Base-by-base conservation (phyloP, 2,888 invertebrate species). In the Leucania comma region DNA sequence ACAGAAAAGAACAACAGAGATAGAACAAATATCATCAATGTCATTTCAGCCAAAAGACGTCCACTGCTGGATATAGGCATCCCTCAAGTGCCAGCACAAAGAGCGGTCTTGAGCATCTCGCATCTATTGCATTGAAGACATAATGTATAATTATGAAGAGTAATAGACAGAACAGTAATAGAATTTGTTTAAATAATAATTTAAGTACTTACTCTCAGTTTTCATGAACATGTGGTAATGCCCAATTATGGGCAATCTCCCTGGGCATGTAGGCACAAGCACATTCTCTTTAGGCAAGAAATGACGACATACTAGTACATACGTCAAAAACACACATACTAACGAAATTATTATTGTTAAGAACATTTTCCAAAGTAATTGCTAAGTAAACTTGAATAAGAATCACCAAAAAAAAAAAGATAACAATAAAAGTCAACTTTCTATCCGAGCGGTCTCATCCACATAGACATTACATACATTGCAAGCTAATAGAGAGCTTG, bases 181-280 rank as follows among this genome's bases (percentile, higher is more conserved):
- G 14, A 38, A 38, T 14, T 10, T 14, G 12, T 38, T 3, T 3
- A 51, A 5, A 14, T 26, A 26, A 24, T 17, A 51, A 51, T 12
- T 5, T 14, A n/a, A n/a, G n/a, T n/a, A 51, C 24, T 58, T 62
- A 70, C 75, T 50, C 22, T 42, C 20, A 26, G 14, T 6, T 3
- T 26, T 65, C 4, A n/a, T 0, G 2, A 75, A 5, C 12, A 62
- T 24, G 32, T 59, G 46, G 3, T 5, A 3, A 50, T 75, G 75
- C 6, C 75, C 75, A 54, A 75, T 20, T 9, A 75, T 22, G 20
- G 75, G 75, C 48, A n/a, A 42, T 3, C 35, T 57, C 1, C 75
- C 61, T 17, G 70, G 70, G 22, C 4, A 26, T 20, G 75, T 61
- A 6, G 65, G 57, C 3, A 75, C 65, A 0, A 48, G 42, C 20